These are phyloP conservation scores for Muntiacus muntjak DNA, from an alignment of 2,113 vertebrate species.

Conservation along the genomic window DNA sequence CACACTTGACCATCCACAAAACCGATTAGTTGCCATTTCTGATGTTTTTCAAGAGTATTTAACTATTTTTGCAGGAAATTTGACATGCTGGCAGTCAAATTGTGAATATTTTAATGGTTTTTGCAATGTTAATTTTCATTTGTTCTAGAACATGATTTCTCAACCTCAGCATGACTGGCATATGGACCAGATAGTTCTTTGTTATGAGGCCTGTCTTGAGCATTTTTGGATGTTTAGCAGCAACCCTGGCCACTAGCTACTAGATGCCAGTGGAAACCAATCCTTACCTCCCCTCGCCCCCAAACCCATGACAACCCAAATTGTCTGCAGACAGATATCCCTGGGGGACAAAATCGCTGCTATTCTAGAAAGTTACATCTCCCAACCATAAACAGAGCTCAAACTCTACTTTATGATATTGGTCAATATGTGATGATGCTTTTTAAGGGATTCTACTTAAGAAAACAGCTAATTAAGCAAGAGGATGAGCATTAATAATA, in stretches of 20 bases:
- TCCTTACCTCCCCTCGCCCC: accelerated
- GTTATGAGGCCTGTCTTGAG: accelerated
- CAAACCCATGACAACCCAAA: not conserved
- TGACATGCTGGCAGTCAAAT: not conserved
- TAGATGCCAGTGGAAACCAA: not conserved
- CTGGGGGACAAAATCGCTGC: not conserved
- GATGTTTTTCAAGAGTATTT: not conserved
- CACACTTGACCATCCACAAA: accelerated
- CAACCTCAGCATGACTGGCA: accelerated
- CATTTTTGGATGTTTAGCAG: accelerated
- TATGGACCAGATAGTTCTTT: not conserved
- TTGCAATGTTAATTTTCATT: not conserved
- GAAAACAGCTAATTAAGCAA: not conserved
- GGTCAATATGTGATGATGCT: not conserved
- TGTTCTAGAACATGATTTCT: not conserved
- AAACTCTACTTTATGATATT: not conserved
- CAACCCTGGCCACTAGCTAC: not conserved
- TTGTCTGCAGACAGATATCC: not conserved
- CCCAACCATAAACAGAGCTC: not conserved
- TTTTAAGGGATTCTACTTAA: not conserved
- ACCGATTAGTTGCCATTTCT: not conserved
- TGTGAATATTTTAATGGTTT: not conserved
- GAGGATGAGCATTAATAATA: not conserved
- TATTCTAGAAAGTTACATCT: not conserved
- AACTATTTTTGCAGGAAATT: slow-evolving; percentile 8